These are phyloP conservation scores for Cyanocitta stelleri DNA, from an alignment of 2,113 vertebrate species.

Conservation along the genomic window DNA sequence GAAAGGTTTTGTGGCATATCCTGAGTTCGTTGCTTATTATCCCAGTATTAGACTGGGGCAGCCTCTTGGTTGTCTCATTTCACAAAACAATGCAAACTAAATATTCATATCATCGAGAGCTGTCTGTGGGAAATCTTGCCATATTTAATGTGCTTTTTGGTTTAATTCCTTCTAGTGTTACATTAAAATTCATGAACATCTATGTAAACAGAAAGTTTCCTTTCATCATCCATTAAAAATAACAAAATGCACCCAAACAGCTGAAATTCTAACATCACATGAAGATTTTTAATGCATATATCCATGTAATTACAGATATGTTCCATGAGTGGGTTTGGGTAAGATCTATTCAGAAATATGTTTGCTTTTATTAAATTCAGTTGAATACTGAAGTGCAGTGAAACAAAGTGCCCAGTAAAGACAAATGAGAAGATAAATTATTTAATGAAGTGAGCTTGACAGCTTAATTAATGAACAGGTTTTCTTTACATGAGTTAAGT, in stretches of 20 bases:
- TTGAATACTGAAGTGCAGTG: neutral
- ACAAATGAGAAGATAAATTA: neutral
- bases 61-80: neutral
- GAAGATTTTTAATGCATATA: neutral
- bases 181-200: conserved; percentile 25
- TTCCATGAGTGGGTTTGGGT: neutral
- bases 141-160: neutral
- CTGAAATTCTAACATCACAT: neutral
- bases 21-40: neutral
- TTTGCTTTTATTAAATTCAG: neutral
- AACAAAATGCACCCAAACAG: neutral
- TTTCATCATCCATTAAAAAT: conserved; percentile 11
- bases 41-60: neutral
- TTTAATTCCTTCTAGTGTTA: conserved; percentile 6
- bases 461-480: neutral
- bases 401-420: neutral
- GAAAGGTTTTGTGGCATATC: neutral
- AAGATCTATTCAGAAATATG: neutral
- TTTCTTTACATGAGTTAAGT: neutral
- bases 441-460: neutral
- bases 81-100: neutral
- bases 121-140: neutral
- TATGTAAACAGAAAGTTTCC: conserved; percentile 5
- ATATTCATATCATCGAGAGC: neutral
- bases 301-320: neutral